These are phyloP conservation scores for Rhabdophis nuchalis DNA, from an alignment of 2,797 vertebrate genomes.

Conservation along the genomic window DNA sequence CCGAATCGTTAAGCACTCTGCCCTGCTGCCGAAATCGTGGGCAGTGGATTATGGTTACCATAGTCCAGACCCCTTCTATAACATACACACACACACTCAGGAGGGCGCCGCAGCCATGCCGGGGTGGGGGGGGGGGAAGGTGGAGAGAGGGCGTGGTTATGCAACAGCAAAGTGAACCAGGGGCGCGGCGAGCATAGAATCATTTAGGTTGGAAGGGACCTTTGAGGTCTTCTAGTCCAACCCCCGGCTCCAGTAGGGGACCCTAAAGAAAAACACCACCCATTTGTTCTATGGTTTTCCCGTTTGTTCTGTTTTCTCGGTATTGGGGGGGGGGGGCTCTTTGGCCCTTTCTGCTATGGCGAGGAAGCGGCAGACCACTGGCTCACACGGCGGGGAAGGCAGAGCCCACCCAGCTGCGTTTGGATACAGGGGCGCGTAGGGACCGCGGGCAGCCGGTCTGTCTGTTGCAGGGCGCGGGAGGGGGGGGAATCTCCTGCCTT, in stretches of 20 bases:
- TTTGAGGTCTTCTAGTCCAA: not conserved
- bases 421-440: not conserved
- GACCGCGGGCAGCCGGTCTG: not conserved
- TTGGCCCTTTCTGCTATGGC: not conserved
- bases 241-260: not conserved
- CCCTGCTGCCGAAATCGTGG: not conserved
- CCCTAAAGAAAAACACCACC: not conserved
- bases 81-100: no score
- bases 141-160: no score
- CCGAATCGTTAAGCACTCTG: not conserved
- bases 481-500: not conserved
- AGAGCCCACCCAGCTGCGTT: not conserved
- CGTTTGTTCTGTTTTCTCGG: not conserved
- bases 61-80: not conserved
- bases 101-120: not conserved
- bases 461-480: not conserved
- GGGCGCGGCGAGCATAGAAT: not conserved
- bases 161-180: not conserved
- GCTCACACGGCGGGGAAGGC: not conserved
- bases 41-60: not conserved
- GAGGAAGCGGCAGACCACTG: not conserved
- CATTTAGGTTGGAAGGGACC: not conserved
- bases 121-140: no score
- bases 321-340: no score
- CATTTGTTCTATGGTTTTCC: not conserved